Conservation (phyloP, 2,888 invertebrate genomes). For the Ectemnius continuus region DNA sequence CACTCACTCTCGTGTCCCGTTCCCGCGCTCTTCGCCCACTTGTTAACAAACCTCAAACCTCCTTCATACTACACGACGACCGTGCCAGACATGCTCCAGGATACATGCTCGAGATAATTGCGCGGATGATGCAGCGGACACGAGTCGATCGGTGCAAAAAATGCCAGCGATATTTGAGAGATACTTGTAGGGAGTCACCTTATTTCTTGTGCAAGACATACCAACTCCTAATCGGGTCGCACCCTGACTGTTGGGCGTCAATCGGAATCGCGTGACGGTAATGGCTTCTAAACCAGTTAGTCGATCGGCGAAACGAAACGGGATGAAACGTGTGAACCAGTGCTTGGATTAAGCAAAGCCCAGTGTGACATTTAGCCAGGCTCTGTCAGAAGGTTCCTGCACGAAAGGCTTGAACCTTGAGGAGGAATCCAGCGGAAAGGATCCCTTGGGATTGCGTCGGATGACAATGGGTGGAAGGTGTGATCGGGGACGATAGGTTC, state of each 20-base stretch:
- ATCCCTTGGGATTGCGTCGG: neutral
- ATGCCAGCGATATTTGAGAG: neutral
- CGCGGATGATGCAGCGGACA: neutral
- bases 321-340: conserved; percentile 74
- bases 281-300: conserved; percentile 64
- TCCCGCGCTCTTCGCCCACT: neutral
- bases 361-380: conserved; percentile 72
- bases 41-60: no score
- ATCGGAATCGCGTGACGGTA: conserved; percentile 71
- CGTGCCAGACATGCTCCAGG: neutral
- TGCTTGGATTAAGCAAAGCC: conserved; percentile 71
- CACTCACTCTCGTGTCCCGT: neutral
- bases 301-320: conserved; percentile 63
- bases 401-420: no score
- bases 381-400: conserved; percentile 64
- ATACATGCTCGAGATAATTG: conserved; percentile 3
- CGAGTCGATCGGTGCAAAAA: neutral
- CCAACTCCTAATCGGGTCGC: no score
- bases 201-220: no score
- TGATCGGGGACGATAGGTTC: conserved; percentile 26
- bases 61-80: neutral
- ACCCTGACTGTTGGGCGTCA: conserved; percentile 37
- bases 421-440: no score
- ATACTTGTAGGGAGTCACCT: no score
- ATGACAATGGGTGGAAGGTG: conserved; percentile 42